Base-by-base conservation (phyloP, 2,113 vertebrate genomes). In the Charadrius vociferus region DNA sequence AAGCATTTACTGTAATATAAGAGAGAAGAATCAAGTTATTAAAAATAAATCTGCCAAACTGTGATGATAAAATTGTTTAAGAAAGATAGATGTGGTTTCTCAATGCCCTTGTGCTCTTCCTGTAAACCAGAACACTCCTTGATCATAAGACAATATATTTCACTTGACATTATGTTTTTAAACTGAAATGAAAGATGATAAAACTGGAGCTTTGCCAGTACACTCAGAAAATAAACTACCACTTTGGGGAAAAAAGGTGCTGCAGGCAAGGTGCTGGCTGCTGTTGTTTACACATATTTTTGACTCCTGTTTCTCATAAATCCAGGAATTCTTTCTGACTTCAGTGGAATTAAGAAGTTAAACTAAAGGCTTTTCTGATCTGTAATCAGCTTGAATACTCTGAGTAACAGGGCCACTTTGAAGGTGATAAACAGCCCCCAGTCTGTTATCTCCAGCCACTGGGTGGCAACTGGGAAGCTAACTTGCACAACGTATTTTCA, bases 251-350 rank as follows among this genome's bases (percentile, higher is more conserved):
- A 82, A 71, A 88, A 86, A 93, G 65, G 83, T 88, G 36, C 83
- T 95, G 71, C 75, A 93, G 86, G 79, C 85, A 93, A 93, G 79
- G 67, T 93, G 68, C 61, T 89, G 81, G 55, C 73, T 96, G 85
- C 86, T 96, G 73, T 14, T 86, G n/a, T 90, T 90, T 79, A 74
- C 53, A 79, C 36, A 30, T 80, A 70, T 70, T 83, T 77, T 88
- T 93, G 49, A 45, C 67, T 85, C 43, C 70, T 74, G 37, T 74
- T 96, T 90, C 82, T 79, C 50, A 58, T 63, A 88, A 86, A 81
- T 74, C 24, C 62, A 61, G 70, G 86, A 92, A 71, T 88, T 62
- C 37, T 17, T 78, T 78, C 59, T 81, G 66, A 91, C 65, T 93
- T 86, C 50, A 81, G 41, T 11, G 90, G 71, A 93, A 93, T 73